Evolutionary conservation across 2,113 vertebrate genomes (phyloP), one percentile per base, ranked within the genome.

Genomic region (Gulo gulo): DNA sequence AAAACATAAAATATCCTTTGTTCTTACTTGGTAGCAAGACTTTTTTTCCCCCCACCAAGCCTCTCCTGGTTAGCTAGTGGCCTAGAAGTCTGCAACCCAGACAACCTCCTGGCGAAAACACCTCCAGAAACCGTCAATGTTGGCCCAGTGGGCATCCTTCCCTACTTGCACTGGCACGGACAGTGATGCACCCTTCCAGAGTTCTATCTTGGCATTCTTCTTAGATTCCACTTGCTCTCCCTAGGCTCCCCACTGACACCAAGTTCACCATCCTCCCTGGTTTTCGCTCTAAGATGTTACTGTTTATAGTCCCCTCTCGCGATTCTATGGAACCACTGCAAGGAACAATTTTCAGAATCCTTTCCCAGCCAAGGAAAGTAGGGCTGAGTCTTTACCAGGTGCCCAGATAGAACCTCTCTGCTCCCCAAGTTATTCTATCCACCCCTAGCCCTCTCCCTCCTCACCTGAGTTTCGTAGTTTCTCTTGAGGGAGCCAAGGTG

Each of bases 401-500:
- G 59, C 50, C 20, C 34, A 42, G 29, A 14, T 6, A 50, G 31
- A 92, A 81, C 20, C 61, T 79, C 78, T 74, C 34, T 93, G 59
- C 6, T 45, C n/a, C 31, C 20, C 42, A 31, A 55, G 73, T 93
- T 90, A 79, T 45, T 6, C 69, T 34, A 67, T 36, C 59, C n/a
- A 59, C n/a, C 63, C 61, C 55, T 80, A 88, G 15, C 10, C 79
- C 61, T 59, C 73, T 88, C n/a, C 89, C 7, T 80, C 81, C 95
- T 98, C 55, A 99, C 99, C 98, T 99, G 99, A 94, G 94, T 98
- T 97, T 99, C 99, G 81, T 99, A 99, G 99, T 87, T 99, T 96
- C 98, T 99, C 98, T 99, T 99, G 98, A 99, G 98, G 13, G 99
- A 98, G 92, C 99, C 98, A 55, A 99, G 98, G 88, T 99, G 98